Evolutionary conservation across 2,888 invertebrate genomes (phyloP), one percentile per base, ranked within the genome.

Genomic region (Xestoiulus laeticollis): DNA sequence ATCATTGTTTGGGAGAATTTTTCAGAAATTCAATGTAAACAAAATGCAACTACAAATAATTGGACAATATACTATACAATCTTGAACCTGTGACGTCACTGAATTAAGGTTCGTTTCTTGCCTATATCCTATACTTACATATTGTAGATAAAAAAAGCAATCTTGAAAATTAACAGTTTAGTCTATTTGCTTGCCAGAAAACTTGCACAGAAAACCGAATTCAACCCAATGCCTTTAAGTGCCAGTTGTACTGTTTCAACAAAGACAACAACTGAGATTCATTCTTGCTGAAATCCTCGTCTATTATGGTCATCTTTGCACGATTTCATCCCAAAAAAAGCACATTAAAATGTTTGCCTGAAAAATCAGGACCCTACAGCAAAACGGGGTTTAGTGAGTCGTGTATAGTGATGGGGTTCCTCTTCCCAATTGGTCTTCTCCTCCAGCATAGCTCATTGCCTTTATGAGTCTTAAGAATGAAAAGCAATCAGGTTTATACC

Each of bases 331-430:
- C 53, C 19, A n/a, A 53, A 53, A 48, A 53, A 53, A n/a, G 53
- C n/a, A n/a, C n/a, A 53, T 53, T 53, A 53, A 53, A 53, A 53
- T 53, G 53, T 53, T 53, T 53, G 53, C 53, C 53, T 53, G 53
- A 53, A 53, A 53, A 53, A 53, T 53, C 53, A 53, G 53, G 14
- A 53, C 12, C n/a, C 53, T 53, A n/a, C 12, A 53, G 6, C 19
- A 53, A n/a, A n/a, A 53, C n/a, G 53, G 4, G 19, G 53, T n/a
- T 19, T n/a, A 53, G 53, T 53, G 53, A 53, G 19, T 53, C 53
- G 53, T 19, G n/a, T n/a, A 53, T 4, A 53, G n/a, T n/a, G 53
- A 53, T 53, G 53, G 53, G 53, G 53, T n/a, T n/a, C n/a, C n/a
- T 53, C 53, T 53, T 53, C 53, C 53, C 53, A 53, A 53, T 53